phyloP scores from a whole-genome alignment of 1,140 invertebrate species.

The Drosophila orosa region DNA sequence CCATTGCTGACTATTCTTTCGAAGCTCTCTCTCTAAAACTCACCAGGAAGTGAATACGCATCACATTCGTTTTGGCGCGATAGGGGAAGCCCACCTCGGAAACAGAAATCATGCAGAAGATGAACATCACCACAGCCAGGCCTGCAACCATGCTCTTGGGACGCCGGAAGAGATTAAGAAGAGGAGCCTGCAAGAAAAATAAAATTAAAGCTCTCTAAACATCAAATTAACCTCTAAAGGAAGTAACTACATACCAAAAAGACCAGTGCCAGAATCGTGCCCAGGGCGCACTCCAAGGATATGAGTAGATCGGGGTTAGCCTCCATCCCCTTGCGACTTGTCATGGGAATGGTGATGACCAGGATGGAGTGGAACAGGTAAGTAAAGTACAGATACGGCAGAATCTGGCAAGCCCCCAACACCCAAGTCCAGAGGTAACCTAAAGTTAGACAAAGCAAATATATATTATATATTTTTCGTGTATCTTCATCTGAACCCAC shows the following conservation, averaged over 20 bases:
- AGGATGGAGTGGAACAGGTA: conserved; percentile 89
- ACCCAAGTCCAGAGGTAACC: conserved; percentile 87
- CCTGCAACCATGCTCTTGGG: conserved; percentile 54
- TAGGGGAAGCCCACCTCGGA: conserved; percentile 92
- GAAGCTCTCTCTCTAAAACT: conserved; percentile 37
- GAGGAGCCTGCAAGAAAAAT: conserved; percentile 44
- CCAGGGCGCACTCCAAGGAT: conserved; percentile 84
- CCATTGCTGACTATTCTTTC: too few relatives aligned
- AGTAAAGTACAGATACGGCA: conserved; percentile 86
- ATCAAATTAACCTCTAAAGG: rapidly evolving
- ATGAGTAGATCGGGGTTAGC: conserved; percentile 87
- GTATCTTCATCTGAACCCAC: conserved; percentile 21
- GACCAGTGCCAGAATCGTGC: conserved; percentile 58
- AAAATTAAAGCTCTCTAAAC: too few relatives aligned
- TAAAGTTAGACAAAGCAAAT: not conserved
- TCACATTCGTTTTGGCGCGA: conserved; percentile 88
- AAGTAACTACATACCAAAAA: conserved; percentile 54
- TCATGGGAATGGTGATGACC: conserved; percentile 88
- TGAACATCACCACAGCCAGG: conserved; percentile 83
- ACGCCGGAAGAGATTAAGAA: conserved; percentile 65
- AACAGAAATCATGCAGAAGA: conserved; percentile 87
- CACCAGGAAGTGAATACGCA: conserved; percentile 89
- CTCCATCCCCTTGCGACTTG: conserved; percentile 87
- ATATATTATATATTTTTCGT: not conserved
- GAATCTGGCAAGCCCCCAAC: conserved; percentile 83